Percentiles rank a stretch among this genome's conserved stretches.
phyloP scores from a whole-genome alignment of 2,888 invertebrate genomes.

The Euphydryas editha region DNA sequence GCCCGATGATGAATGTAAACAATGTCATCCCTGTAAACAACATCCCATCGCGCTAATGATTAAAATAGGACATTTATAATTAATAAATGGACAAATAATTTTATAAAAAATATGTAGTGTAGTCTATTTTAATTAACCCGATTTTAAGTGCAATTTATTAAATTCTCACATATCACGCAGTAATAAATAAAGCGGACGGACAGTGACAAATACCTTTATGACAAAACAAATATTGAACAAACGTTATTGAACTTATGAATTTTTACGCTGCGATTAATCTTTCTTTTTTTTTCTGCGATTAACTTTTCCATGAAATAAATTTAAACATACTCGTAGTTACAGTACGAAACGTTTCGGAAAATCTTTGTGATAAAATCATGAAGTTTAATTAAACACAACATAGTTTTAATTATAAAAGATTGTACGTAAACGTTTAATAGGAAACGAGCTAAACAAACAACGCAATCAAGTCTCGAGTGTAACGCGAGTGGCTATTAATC shows the following conservation, averaged over 20 bases:
- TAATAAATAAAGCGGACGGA: constrained; percentile 7
- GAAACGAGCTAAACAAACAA: constrained; percentile 57
- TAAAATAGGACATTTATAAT: constrained; percentile 20
- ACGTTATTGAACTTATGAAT: constrained; percentile 11
- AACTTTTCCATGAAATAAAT: constrained; percentile 2
- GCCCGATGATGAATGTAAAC: constrained; percentile 36
- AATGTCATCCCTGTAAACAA: constrained; percentile 30
- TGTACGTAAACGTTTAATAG: constrained; percentile 46
- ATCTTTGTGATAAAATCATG: not conserved
- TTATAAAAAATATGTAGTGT: too few species aligned
- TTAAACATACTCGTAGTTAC: not conserved
- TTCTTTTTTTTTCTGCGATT: too few species aligned
- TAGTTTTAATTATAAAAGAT: constrained; percentile 7
- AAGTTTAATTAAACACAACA: constrained; percentile 7
- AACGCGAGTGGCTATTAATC: constrained; percentile 69
- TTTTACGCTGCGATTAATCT: constrained; percentile 7
- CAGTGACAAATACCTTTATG: constrained; percentile 8
- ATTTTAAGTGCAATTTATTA: not conserved
- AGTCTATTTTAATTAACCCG: constrained; percentile 10
- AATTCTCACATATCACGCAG: not conserved
- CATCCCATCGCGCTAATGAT: constrained; percentile 4
- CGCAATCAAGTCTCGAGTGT: constrained; percentile 53
- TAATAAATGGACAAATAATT: too few species aligned
- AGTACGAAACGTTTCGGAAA: too few species aligned
- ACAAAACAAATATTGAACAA: constrained; percentile 15